phyloP scores from a whole-genome alignment of 2,888 invertebrate species.

The Sinopyrophorus schimmeli region DNA sequence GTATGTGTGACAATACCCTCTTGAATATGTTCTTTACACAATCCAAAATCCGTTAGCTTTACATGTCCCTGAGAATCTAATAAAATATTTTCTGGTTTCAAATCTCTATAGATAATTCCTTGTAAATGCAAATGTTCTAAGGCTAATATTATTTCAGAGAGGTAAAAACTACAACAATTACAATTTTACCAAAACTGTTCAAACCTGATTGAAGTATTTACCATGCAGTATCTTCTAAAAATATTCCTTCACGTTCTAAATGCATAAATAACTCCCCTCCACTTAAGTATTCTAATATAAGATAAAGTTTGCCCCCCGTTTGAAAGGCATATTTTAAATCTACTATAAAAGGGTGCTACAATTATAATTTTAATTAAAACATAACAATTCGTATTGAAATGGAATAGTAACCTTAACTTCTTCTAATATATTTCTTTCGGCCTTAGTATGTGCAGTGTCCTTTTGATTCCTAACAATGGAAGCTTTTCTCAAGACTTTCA shows the following conservation, averaged over 20 bases:
- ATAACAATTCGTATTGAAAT: background rate
- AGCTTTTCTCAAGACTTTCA: slow-evolving; percentile 98
- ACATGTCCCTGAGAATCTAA: slow-evolving; percentile 95
- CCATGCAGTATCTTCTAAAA: slow-evolving; percentile 97
- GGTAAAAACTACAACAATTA: slow-evolving; percentile 81
- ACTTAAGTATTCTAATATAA: slow-evolving; percentile 98
- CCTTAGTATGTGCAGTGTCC: slow-evolving; percentile 99
- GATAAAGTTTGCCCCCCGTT: slow-evolving; percentile 98
- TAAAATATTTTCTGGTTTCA: slow-evolving; percentile 98
- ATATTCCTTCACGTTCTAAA: slow-evolving; percentile 97
- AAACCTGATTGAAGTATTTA: slow-evolving; percentile 54
- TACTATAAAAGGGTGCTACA: slow-evolving; percentile 98
- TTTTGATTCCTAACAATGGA: slow-evolving; percentile 98
- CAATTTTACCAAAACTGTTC: slow-evolving; percentile 29
- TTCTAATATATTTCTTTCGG: slow-evolving; percentile 98
- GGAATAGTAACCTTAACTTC: slow-evolving; percentile 82
- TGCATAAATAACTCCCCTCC: slow-evolving; percentile 99
- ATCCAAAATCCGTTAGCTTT: slow-evolving; percentile 97
- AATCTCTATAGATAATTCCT: slow-evolving; percentile 97
- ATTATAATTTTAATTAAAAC: slow-evolving; percentile 33
- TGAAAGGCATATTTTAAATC: slow-evolving; percentile 99
- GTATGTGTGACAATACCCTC: slow-evolving; percentile 94
- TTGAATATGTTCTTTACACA: slow-evolving; percentile 97
- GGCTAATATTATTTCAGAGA: slow-evolving; percentile 96
- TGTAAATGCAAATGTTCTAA: slow-evolving; percentile 95